Evolutionary conservation across 2,797 vertebrate species (phyloP), one percentile per base, ranked within the genome.

Genomic region (Enteromius trimaculatus): DNA sequence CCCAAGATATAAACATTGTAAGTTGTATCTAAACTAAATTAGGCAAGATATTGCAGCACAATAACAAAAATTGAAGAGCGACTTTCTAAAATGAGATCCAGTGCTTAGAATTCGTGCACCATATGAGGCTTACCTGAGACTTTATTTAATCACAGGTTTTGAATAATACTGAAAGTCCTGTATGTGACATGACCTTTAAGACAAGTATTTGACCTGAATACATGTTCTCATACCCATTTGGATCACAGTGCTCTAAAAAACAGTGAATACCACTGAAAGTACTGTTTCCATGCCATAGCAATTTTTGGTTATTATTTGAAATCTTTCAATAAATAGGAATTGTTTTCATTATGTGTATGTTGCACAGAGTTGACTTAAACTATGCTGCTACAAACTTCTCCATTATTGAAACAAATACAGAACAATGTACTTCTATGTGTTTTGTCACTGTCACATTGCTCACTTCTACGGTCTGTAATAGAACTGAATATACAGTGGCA

Each of bases 11-110:
- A 39, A 23, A 58, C 7, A 5, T 19, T 23, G 6, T 31, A 62
- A 62, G 60, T 23, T 65, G 39, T 42, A 53, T 79, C 64, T 26
- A 39, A 79, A 69, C n/a, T 79, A 69, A 79, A 69, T 68, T 37
- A 42, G 16, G 47, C 47, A 51, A 66, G 37, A 44, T n/a, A 31
- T 47, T 66, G 23, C 4, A 51, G 66, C 11, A 29, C 9, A 49
- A 34, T 37, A 53, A 14, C 10, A 16, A 51, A 66, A 23, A n/a
- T 34, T 21, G 6, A 49, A 49, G 37, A 11, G 42, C 14, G 8
- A 26, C 2, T 7, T 51, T 19, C 2, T 51, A 4, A 51, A 31
- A 72, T 51, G 17, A 31, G 9, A 51, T 31, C 17, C 5, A 51
- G 47, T 51, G 47, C 29, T 62, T 13, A 29, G 58, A 62, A 62